Base-by-base conservation (phyloP, 1,140 invertebrate genomes). In the Luehdorfia chinensis region DNA sequence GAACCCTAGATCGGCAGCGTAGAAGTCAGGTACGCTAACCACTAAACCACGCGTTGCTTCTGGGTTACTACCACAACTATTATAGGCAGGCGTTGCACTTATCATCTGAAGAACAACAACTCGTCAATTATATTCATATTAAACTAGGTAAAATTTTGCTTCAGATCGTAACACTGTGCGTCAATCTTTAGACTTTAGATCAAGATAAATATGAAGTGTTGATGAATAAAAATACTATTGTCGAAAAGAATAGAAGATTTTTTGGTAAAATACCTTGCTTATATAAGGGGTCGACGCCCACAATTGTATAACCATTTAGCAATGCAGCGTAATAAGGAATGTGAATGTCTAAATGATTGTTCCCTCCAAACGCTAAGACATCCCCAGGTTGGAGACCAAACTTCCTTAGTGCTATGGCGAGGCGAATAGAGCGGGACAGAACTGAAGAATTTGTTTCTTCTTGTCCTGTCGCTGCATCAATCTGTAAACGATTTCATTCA, bases 261-360 rank as follows among this genome's bases (percentile, higher is more conserved):
- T n/a, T n/a, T 30, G 9, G n/a, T 21, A 14, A 33, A 25, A 62
- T 53, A 83, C 78, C 59, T 18, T 61, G 57, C 62, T 84, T 78
- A 47, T 66, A 80, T 7, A 49, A 48, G 1, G 69, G 69, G 28
- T 84, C 76, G 1, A 80, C 62, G 2, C 73, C 76, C 25, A 59
- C 31, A 21, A 78, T 52, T 1, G 79, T 73, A 6, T 67, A 33
- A 2, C 87, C 87, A n/a, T 87, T 73, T 21, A 77, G 75, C 1
- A 89, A 52, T 1, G 83, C 75, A 6, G 85, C 84, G 6, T 87
- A 67, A 28, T 77, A 75, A 0, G 88, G 87, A 39, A 89, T 73
- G 34, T 77, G 71, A 15, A 84, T 64, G 28, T 89, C 80, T 9
- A 87, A 44, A 41, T 87, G 85, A 53, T 89, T 88, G 31, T 64